These are phyloP conservation scores for Solea senegalensis DNA, from an alignment of 2,113 vertebrate genomes.

Conservation along the genomic window DNA sequence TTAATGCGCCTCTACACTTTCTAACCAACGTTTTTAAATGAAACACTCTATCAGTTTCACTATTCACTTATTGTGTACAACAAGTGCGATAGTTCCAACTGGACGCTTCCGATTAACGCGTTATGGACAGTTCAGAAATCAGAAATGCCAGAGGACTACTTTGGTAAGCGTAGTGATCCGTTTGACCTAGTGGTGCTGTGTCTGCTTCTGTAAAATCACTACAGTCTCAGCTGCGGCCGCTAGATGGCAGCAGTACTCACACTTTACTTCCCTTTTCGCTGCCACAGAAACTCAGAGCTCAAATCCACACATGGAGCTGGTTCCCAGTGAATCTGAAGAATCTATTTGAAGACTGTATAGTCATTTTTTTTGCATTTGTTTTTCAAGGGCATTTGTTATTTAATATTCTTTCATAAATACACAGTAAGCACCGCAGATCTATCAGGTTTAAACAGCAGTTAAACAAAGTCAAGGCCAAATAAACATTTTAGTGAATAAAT, in stretches of 20 bases:
- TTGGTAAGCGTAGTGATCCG: constrained; percentile 49
- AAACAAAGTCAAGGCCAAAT: neutral
- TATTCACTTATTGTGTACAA: neutral
- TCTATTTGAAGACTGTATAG: too few species aligned
- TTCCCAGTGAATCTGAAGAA: too few species aligned
- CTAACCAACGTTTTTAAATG: neutral
- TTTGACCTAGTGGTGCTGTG: neutral
- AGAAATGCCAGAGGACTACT: constrained; percentile 32
- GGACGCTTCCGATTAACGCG: too few species aligned
- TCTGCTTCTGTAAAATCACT: neutral
- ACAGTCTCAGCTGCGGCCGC: constrained; percentile 13
- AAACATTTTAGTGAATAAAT: neutral
- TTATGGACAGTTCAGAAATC: neutral
- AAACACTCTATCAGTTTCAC: neutral
- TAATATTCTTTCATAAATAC: neutral
- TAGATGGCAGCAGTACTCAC: constrained; percentile 45
- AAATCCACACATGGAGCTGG: neutral
- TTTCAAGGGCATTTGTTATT: too few species aligned
- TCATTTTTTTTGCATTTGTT: too few species aligned
- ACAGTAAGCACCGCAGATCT: neutral
- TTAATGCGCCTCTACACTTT: constrained; percentile 23
- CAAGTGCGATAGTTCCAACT: too few species aligned
- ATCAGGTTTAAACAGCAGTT: neutral
- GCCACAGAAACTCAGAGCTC: neutral
- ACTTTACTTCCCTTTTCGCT: neutral